Evolutionary conservation across 2,888 invertebrate genomes (phyloP), one percentile per base, ranked within the genome.

Genomic region (Toxonevra muliebris): DNA sequence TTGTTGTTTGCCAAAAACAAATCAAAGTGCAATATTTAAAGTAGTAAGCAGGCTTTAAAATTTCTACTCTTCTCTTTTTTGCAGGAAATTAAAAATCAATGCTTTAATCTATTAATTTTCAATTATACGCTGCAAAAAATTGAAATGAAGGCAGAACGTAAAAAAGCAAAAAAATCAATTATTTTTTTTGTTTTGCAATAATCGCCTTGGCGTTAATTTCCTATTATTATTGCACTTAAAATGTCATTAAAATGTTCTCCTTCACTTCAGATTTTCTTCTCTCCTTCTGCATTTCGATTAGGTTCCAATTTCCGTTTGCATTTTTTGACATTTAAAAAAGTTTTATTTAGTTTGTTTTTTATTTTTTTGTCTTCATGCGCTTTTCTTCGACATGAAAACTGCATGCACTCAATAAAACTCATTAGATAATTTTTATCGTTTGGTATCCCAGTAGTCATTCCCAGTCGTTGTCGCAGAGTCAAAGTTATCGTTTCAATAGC

Each of bases 331-430:
- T 19, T 57, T 30, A 30, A 30, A 4, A 30, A 7, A 30, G 2
- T 30, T 30, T 30, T 30, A 4, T 30, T 19, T 19, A n/a, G 20
- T 13, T 19, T 40, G 8, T 60, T 42, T 60, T 60, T 45, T 4
- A n/a, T 55, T 19, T 62, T 52, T 58, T 20, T 17, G 0, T 13
- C 15, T 55, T 40, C 30, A n/a, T 43, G n/a, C n/a, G 19, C n/a
- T 50, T 50, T 41, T 66, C 58, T 54, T 41, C 59, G 55, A 41
- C 48, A 57, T 65, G 45, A 58, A 57, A 42, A 45, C 65, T 48
- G 69, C 48, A 54, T 64, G 66, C 59, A 79, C 80, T 80, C 79
- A 79, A 80, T 79, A 80, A 79, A 79, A 79, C 78, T 80, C 79
- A 79, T 79, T 79, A 79, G 79, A 76, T 72, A 71, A 74, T 71